These are phyloP conservation scores for Seriola aureovittata DNA, from an alignment of 2,113 vertebrate species.

Conservation along the genomic window DNA sequence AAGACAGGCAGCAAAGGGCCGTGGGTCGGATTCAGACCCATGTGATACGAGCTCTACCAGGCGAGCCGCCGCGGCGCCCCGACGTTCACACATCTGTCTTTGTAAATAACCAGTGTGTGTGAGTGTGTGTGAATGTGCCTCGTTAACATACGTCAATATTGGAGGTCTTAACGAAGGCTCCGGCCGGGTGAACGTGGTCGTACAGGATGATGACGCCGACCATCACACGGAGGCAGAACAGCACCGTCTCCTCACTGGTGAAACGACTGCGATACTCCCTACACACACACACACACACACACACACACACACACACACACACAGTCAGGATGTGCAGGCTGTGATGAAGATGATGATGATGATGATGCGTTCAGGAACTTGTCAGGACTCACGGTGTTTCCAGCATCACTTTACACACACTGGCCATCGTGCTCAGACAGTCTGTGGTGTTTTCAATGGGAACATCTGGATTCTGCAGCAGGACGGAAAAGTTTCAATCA, in stretches of 20 bases:
- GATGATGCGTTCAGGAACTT: conserved; percentile 28
- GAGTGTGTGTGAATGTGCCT: neutral
- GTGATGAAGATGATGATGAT: neutral
- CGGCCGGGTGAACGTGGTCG: conserved; percentile 75
- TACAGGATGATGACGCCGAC: conserved; percentile 80
- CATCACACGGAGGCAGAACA: conserved; percentile 79
- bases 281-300: conserved; percentile 27
- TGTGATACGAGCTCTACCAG: no score
- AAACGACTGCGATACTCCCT: conserved; percentile 77
- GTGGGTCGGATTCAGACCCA: no score
- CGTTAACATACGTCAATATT: conserved; percentile 67
- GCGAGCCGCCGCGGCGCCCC: no score
- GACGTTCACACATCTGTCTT: no score
- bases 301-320: conserved; percentile 25
- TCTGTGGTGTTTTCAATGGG: conserved; percentile 75
- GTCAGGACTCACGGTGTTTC: conserved; percentile 74
- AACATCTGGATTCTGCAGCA: conserved; percentile 59
- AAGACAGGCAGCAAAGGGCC: no score
- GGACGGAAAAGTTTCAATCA: neutral
- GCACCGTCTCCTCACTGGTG: conserved; percentile 71
- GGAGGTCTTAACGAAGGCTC: conserved; percentile 76
- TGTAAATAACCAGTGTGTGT: neutral
- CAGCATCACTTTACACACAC: conserved; percentile 79
- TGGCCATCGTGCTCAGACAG: conserved; percentile 77
- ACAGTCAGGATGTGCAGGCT: neutral